phyloP scores from a whole-genome alignment of 2,113 vertebrate genomes.

The Australoheros scitulus region DNA sequence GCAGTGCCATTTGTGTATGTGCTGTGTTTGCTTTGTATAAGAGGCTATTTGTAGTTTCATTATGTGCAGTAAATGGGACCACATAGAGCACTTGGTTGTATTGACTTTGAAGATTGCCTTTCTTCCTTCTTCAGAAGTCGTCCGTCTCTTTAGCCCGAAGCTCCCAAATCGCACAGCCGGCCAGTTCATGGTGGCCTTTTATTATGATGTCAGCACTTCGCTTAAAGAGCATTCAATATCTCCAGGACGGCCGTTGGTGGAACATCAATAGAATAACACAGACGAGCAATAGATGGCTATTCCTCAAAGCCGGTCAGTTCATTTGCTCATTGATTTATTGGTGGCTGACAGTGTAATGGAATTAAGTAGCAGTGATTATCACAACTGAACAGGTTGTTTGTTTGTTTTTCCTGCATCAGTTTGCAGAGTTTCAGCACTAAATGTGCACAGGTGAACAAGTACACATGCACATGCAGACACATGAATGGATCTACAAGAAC shows the following conservation, averaged over 20 bases:
- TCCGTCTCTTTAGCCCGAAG: constrained; percentile 65
- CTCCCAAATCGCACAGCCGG: constrained; percentile 61
- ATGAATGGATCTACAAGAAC: background rate
- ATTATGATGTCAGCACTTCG: constrained; percentile 83
- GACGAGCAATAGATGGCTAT: constrained; percentile 62
- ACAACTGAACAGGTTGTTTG: constrained; percentile 74
- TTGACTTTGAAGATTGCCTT: constrained; percentile 73
- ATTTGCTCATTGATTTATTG: constrained; percentile 82
- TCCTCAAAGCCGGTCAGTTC: constrained; percentile 74
- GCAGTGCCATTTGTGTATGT: constrained; percentile 26
- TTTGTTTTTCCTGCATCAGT: constrained; percentile 52
- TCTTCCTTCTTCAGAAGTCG: constrained; percentile 63
- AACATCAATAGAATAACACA: constrained; percentile 78
- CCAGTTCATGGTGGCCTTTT: constrained; percentile 71
- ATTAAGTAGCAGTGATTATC: constrained; percentile 76
- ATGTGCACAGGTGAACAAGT: background rate
- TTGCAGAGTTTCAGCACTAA: constrained; percentile 27
- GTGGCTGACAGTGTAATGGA: constrained; percentile 72
- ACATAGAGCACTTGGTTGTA: constrained; percentile 65
- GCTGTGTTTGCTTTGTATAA: constrained; percentile 36
- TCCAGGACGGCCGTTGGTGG: constrained; percentile 66
- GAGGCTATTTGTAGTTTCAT: constrained; percentile 63
- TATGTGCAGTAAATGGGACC: constrained; percentile 64
- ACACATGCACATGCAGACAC: background rate
- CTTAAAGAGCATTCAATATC: constrained; percentile 82